These are phyloP conservation scores for Agrochola lychnidis DNA, from an alignment of 2,888 invertebrate species.

Conservation along the genomic window DNA sequence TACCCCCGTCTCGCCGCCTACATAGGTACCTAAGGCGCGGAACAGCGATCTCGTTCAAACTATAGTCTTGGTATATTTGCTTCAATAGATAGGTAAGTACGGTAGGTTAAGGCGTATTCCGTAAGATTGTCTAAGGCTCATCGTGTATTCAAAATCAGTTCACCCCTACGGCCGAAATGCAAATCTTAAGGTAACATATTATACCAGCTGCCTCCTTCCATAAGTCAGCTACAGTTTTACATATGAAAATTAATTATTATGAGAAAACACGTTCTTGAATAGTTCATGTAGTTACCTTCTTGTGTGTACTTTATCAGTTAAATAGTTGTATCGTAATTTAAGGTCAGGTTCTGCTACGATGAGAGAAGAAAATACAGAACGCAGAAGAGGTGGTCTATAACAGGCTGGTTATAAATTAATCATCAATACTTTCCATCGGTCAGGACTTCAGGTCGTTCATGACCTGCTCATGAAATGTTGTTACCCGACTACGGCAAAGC, in stretches of 20 bases:
- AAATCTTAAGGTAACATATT: slow-evolving; percentile 2
- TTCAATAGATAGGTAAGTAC: background rate
- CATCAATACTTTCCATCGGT: background rate
- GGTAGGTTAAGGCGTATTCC: background rate
- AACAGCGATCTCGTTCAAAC: too few species aligned
- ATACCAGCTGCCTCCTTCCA: background rate
- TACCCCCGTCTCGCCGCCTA: too few species aligned
- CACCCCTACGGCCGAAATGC: slow-evolving; percentile 1
- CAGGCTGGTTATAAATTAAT: background rate
- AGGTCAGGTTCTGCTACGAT: background rate
- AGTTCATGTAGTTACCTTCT: background rate
- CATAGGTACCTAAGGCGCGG: too few species aligned
- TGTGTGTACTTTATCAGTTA: background rate
- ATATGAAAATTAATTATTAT: slow-evolving; percentile 33
- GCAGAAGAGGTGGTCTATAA: background rate
- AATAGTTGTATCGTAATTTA: background rate
- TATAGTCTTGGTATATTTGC: background rate
- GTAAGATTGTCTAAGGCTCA: background rate
- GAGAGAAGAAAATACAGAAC: background rate
- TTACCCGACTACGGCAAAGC: too few species aligned
- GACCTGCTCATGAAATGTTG: background rate
- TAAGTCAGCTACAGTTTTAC: slow-evolving; percentile 17
- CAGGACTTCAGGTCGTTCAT: background rate
- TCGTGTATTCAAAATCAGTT: background rate
- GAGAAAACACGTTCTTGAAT: slow-evolving; percentile 21